A percentile compares a stretch with the other conserved stretches of the same genome.
These are phyloP conservation scores for Mesodorylaimus sp. DNA, from an alignment of 2,888 invertebrate species.

Conservation along the genomic window DNA sequence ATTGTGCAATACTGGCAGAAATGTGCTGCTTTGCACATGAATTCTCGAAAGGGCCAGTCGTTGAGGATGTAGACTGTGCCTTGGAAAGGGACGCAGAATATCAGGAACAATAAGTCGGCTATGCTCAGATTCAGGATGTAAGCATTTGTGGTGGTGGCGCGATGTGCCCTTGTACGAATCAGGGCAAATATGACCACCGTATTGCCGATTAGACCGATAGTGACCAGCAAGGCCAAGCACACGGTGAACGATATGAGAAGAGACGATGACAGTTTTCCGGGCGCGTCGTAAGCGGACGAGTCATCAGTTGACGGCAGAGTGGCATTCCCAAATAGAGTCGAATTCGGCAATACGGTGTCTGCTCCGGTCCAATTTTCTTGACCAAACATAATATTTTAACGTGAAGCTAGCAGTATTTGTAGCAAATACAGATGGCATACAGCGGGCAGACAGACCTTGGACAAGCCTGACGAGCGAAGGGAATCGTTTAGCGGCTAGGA, in stretches of 20 bases:
- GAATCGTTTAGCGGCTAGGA: too few species aligned
- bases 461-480: too few species aligned
- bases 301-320: not conserved
- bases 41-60: conserved; percentile 2
- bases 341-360: too few species aligned
- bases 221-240: not conserved
- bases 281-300: not conserved
- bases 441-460: too few species aligned
- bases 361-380: too few species aligned
- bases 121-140: not conserved
- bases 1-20: conserved; percentile 3
- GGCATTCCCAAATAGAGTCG: too few species aligned
- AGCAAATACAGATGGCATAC: too few species aligned
- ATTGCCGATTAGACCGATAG: not conserved
- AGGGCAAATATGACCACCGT: not conserved
- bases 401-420: too few species aligned
- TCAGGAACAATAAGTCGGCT: not conserved
- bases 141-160: not conserved
- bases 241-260: not conserved
- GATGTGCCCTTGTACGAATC: not conserved
- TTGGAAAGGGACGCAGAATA: not conserved
- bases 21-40: conserved; percentile 4
- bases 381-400: too few species aligned
- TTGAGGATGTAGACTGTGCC: conserved; percentile 3
- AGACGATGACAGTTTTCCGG: not conserved